phyloP scores from a whole-genome alignment of 2,797 vertebrate genomes.

The Dendrocincla tyrannina region DNA sequence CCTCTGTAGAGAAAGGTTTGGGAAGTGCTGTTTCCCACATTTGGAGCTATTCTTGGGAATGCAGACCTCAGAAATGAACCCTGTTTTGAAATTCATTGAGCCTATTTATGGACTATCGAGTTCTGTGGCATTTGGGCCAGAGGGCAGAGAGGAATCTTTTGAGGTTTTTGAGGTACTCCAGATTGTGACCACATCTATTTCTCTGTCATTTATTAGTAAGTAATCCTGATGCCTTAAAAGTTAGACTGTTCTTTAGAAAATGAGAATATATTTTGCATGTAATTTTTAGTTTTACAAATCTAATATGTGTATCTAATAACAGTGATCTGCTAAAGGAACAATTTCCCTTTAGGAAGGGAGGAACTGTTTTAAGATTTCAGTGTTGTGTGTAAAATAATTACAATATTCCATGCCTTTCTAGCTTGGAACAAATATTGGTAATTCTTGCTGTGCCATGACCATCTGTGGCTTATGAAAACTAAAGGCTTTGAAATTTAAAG shows the following conservation, averaged over 20 bases:
- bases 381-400: neutral
- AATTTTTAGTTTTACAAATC: neutral
- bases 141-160: neutral
- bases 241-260: neutral
- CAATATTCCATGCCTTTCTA: neutral
- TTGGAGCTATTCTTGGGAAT: neutral
- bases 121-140: neutral
- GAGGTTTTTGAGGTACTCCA: neutral
- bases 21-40: neutral
- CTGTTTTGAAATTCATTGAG: neutral
- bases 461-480: neutral
- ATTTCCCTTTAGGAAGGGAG: neutral
- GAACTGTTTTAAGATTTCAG: neutral
- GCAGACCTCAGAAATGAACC: neutral
- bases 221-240: neutral
- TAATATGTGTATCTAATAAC: neutral
- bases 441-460: neutral
- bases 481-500: constrained; percentile 1
- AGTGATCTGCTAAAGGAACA: neutral
- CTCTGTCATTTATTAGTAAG: neutral
- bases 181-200: neutral
- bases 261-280: neutral
- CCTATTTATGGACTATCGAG: neutral
- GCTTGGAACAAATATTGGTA: neutral
- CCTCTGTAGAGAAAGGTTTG: neutral